Conservation (phyloP, 2,113 vertebrate species). For the Zapornia atra region DNA sequence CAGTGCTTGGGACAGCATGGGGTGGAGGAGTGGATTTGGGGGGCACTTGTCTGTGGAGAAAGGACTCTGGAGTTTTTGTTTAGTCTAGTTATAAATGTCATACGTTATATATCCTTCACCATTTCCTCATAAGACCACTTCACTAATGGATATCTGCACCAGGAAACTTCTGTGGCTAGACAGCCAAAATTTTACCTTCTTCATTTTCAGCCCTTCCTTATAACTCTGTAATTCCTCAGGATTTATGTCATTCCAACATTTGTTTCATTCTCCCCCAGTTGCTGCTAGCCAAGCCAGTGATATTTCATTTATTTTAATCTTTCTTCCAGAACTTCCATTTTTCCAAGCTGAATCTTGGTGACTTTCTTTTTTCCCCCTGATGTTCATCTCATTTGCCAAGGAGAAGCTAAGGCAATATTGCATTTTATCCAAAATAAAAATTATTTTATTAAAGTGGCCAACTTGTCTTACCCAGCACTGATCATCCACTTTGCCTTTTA, state of each 20-base stretch:
- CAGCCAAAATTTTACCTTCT: conserved; percentile 64
- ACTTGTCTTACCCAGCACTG: not conserved
- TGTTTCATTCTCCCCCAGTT: conserved; percentile 43
- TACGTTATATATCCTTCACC: conserved; percentile 44
- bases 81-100: conserved; percentile 54
- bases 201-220: conserved; percentile 52
- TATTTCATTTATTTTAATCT: conserved; percentile 70
- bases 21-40: not conserved
- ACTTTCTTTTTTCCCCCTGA: not conserved
- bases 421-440: not conserved
- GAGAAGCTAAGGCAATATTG: not conserved
- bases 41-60: not conserved
- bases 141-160: conserved; percentile 11
- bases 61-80: conserved; percentile 34
- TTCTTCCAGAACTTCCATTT: conserved; percentile 66
- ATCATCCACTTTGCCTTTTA: not conserved
- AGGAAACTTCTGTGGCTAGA: conserved; percentile 57
- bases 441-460: not conserved
- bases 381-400: conserved; percentile 32
- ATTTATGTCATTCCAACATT: conserved; percentile 68
- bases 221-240: conserved; percentile 55
- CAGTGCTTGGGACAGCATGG: not conserved
- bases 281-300: conserved; percentile 58
- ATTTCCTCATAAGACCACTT: conserved; percentile 26
- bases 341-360: conserved; percentile 49